These are phyloP conservation scores for Apteryx owenii DNA, from an alignment of 2,113 vertebrate species.

Conservation along the genomic window DNA sequence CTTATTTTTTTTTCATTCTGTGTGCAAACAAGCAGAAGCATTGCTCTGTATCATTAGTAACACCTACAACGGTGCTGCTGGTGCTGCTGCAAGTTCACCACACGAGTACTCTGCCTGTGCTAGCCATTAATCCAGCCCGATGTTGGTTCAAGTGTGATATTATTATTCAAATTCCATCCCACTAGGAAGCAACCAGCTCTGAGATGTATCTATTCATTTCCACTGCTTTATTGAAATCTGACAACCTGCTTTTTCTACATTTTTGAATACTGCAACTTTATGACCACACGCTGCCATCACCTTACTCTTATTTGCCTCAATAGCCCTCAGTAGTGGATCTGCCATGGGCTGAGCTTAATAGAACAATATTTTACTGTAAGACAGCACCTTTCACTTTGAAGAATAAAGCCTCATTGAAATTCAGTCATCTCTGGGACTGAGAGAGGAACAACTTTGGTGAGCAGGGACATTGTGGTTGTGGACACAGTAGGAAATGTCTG, in stretches of 20 bases:
- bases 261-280: constrained; percentile 73
- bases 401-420: constrained; percentile 72
- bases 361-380: constrained; percentile 69
- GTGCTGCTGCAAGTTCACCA: neutral
- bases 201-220: constrained; percentile 61
- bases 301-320: constrained; percentile 70
- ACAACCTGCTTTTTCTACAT: constrained; percentile 66
- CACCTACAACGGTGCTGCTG: neutral
- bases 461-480: neutral
- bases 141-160: constrained; percentile 42
- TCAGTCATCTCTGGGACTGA: constrained; percentile 55
- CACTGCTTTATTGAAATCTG: constrained; percentile 59
- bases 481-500: neutral
- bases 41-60: constrained; percentile 13
- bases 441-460: neutral
- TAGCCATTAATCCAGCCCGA: constrained; percentile 14
- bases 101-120: constrained; percentile 25
- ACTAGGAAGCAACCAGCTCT: constrained; percentile 25
- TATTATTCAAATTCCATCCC: constrained; percentile 62
- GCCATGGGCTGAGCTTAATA: constrained; percentile 71
- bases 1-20: neutral
- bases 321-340: constrained; percentile 70
- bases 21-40: constrained; percentile 23
- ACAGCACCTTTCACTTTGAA: constrained; percentile 67
- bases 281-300: constrained; percentile 63